A percentile compares a stretch with the other conserved stretches of the same genome.
These are phyloP conservation scores for Panopea generosa DNA, from an alignment of 2,888 invertebrate species.

Conservation along the genomic window DNA sequence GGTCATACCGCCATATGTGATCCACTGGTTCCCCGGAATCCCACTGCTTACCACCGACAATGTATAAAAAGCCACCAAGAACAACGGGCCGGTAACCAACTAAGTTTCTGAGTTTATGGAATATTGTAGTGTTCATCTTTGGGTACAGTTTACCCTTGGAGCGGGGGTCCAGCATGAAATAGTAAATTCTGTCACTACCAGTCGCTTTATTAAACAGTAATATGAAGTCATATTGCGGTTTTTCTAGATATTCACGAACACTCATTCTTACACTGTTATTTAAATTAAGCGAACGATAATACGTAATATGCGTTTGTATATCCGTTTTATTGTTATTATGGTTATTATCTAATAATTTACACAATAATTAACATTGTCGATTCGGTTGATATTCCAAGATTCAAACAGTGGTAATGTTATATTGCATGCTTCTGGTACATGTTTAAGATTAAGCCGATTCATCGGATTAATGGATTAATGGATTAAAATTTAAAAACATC, in stretches of 20 bases:
- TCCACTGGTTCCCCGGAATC: slow-evolving; percentile 66
- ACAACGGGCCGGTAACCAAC: slow-evolving; percentile 74
- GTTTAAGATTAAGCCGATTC: too few relatives aligned
- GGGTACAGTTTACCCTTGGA: slow-evolving; percentile 70
- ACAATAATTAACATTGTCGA: too few relatives aligned
- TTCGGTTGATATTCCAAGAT: too few relatives aligned
- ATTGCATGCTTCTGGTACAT: too few relatives aligned
- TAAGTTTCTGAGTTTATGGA: slow-evolving; percentile 71
- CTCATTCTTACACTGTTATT: slow-evolving; percentile 28
- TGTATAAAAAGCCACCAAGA: slow-evolving; percentile 71
- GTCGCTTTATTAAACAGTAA: slow-evolving; percentile 76
- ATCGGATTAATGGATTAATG: too few relatives aligned
- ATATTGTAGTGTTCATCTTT: slow-evolving; percentile 69
- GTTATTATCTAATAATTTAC: too few relatives aligned
- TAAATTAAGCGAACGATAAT: too few relatives aligned
- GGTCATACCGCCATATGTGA: slow-evolving; percentile 73
- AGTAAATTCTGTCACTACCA: slow-evolving; percentile 74
- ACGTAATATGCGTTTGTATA: too few relatives aligned
- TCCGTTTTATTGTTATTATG: too few relatives aligned
- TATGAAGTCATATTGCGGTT: slow-evolving; percentile 68
- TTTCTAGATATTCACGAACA: slow-evolving; percentile 15
- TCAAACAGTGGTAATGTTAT: too few relatives aligned
- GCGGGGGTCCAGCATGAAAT: slow-evolving; percentile 78
- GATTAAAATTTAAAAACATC: too few relatives aligned
- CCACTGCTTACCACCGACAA: slow-evolving; percentile 78